These are phyloP conservation scores for Pangasius macronema DNA, from an alignment of 2,797 vertebrate species.

Conservation along the genomic window DNA sequence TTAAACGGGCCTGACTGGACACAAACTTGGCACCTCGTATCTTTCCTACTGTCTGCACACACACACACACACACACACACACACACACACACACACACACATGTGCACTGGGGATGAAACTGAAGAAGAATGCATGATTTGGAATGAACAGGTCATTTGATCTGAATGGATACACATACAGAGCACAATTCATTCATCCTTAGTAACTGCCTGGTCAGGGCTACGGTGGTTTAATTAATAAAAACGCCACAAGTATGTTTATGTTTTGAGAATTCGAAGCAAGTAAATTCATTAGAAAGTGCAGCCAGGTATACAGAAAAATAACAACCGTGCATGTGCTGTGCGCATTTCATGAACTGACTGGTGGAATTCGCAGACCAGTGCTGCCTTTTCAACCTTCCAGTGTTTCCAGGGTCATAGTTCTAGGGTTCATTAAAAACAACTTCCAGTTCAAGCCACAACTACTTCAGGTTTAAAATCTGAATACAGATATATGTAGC, in stretches of 20 bases:
- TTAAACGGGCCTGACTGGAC: constrained; percentile 41
- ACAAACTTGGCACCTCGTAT: constrained; percentile 42
- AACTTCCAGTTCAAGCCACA: not conserved
- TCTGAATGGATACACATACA: not conserved
- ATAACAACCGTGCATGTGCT: not conserved
- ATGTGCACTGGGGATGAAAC: not conserved
- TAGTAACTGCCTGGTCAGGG: not conserved
- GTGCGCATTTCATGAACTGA: not conserved
- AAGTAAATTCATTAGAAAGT: not conserved
- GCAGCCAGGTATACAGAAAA: not conserved
- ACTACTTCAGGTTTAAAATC: not conserved
- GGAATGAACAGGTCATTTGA: not conserved
- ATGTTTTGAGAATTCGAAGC: not conserved
- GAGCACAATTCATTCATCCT: not conserved
- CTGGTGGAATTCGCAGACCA: not conserved
- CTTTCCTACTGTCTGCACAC: constrained; percentile 23
- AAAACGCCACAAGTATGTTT: not conserved
- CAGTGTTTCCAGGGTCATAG: not conserved
- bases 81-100: not conserved
- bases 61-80: constrained; percentile 30
- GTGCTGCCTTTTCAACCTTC: not conserved
- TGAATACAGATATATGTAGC: not conserved
- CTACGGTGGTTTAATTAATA: not conserved
- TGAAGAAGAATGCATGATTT: not conserved
- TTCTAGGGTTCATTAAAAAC: not conserved